phyloP scores from a whole-genome alignment of 1,140 invertebrate species.

The Heliconius eleuchia region DNA sequence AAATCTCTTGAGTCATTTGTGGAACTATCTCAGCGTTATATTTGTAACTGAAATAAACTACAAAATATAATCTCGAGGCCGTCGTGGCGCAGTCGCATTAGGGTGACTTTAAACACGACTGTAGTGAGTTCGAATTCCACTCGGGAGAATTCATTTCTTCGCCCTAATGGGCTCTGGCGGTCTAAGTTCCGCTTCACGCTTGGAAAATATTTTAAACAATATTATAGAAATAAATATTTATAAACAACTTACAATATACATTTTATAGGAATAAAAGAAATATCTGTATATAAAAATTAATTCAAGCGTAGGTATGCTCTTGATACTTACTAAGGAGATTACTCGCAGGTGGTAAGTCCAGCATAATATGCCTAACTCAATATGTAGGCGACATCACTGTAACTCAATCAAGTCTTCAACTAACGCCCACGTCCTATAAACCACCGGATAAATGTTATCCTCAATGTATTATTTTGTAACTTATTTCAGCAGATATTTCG shows the following conservation, averaged over 20 bases:
- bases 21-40: not conserved
- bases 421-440: not conserved
- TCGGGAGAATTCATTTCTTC: too few species aligned
- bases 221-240: too few species aligned
- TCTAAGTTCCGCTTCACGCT: too few species aligned
- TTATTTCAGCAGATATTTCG: not conserved
- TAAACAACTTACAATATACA: too few species aligned
- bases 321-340: not conserved
- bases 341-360: not conserved
- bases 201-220: too few species aligned
- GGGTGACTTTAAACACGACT: too few species aligned
- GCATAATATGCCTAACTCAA: not conserved
- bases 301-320: not conserved
- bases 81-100: too few species aligned
- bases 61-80: not conserved
- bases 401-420: not conserved
- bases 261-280: not conserved
- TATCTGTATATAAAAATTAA: not conserved
- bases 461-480: not conserved
- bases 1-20: conserved; percentile 1
- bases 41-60: not conserved
- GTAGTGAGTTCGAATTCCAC: too few species aligned
- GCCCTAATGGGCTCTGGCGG: too few species aligned
- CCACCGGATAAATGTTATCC: not conserved
- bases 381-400: conserved; percentile 7